phyloP scores from a whole-genome alignment of 1,140 invertebrate genomes.

The Thalassaphorura encarpata region DNA sequence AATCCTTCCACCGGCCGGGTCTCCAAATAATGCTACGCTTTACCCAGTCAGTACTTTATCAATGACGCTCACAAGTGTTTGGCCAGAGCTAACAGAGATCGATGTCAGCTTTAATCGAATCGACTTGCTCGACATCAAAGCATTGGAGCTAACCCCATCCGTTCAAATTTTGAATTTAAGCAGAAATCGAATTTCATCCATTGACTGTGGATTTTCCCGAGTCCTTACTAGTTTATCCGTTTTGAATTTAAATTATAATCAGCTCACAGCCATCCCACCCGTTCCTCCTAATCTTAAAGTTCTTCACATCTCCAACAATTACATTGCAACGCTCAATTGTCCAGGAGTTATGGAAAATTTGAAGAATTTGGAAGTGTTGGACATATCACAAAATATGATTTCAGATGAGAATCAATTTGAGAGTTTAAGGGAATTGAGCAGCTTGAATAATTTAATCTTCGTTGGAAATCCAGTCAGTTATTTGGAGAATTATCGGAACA shows the following conservation, averaged over 20 bases:
- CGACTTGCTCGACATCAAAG: neutral
- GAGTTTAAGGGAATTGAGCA: constrained; percentile 3
- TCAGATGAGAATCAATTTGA: constrained; percentile 19
- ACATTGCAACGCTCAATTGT: constrained; percentile 17
- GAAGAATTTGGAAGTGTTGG: constrained; percentile 22
- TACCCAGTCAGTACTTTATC: neutral
- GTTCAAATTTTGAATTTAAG: constrained; percentile 27
- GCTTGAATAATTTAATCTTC: constrained; percentile 18
- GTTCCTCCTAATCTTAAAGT: constrained; percentile 28
- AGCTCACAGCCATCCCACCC: constrained; percentile 22
- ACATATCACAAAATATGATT: constrained; percentile 28
- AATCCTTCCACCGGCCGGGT: neutral
- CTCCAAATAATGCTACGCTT: neutral
- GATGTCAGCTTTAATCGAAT: constrained; percentile 29
- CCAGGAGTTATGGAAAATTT: neutral
- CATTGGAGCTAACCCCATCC: constrained; percentile 18
- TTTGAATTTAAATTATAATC: constrained; percentile 29
- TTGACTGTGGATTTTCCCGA: constrained; percentile 18
- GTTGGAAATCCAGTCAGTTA: constrained; percentile 27
- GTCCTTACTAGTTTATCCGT: constrained; percentile 13
- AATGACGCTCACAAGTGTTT: constrained; percentile 10
- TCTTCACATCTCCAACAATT: constrained; percentile 26
- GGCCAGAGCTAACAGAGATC: constrained; percentile 27
- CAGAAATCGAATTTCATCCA: constrained; percentile 20
- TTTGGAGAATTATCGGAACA: constrained; percentile 15